These are phyloP conservation scores for Columba livia DNA, from an alignment of 2,113 vertebrate species.

Conservation along the genomic window DNA sequence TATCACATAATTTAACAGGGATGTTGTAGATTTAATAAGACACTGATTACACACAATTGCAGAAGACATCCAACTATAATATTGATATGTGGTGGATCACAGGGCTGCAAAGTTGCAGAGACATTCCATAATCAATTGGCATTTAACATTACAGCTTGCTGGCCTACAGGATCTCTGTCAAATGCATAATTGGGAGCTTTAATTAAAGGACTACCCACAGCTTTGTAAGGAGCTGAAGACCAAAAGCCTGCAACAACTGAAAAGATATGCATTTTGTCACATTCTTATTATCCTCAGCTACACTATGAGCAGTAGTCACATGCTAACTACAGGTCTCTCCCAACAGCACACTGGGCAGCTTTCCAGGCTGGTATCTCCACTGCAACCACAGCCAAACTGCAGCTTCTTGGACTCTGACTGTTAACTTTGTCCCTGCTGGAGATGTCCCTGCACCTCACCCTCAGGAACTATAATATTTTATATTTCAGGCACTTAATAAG, in stretches of 20 bases:
- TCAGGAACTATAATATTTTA: neutral
- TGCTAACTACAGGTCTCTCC: neutral
- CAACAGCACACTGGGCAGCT: neutral
- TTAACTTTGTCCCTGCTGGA: neutral
- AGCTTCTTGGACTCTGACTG: neutral
- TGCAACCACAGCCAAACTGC: slow-evolving; percentile 1
- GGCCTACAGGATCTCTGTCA: neutral
- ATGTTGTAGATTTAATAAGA: neutral
- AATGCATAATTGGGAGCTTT: neutral
- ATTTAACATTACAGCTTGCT: neutral
- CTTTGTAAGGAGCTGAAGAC: neutral
- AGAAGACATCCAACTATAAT: neutral
- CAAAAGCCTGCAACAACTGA: neutral
- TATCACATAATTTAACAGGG: neutral
- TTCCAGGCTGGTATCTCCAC: slow-evolving; percentile 18
- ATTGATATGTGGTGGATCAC: neutral
- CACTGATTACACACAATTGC: neutral
- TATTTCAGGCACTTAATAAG: neutral
- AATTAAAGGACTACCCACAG: neutral
- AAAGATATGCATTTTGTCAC: neutral
- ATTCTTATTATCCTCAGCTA: neutral
- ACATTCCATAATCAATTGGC: neutral
- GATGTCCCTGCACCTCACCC: neutral
- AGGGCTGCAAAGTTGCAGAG: neutral
- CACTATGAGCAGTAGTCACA: accelerated